Evolutionary conservation across 2,797 vertebrate genomes (phyloP), one percentile per base, ranked within the genome.

Genomic region (Sebastes itinus): DNA sequence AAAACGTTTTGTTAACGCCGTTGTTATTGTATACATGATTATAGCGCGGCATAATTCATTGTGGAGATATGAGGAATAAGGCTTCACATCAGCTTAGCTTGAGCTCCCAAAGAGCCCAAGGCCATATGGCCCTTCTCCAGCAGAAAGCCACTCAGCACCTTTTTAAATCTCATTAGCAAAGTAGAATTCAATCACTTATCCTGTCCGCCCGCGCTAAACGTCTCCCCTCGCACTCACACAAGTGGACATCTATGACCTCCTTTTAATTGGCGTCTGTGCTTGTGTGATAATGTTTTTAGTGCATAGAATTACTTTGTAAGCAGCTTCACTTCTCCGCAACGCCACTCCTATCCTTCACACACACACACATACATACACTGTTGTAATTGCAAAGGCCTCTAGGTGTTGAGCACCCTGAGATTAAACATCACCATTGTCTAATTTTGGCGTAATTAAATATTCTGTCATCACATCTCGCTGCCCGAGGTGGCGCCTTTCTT

Each of bases 141-240:
- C 81, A 87, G 76, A 90, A 91, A 93, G 88, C 88, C 88, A 92
- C 92, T 94, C 92, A 92, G 92, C 89, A 92, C 91, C 92, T 92
- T 95, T 94, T 94, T 93, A 93, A 95, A 94, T 94, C 92, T 93
- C 91, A 95, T 95, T 95, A 95, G 91, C 88, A 88, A 92, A 92
- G 87, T 92, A 87, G 89, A 93, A 94, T 94, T 89, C 90, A 93
- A 93, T 95, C 91, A 94, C 88, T 90, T 91, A 84, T 89, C 83
- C 89, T 72, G 84, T 82, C 87, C 75, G 62, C 87, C 83, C 83
- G 88, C 82, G 56, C 91, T 90, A 90, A 92, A 92, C 75, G 79
- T 85, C 87, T 89, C 88, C 83, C 82, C 77, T 72, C 49, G 55
- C 87, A 80, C 92, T 89, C 82, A 59, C 89, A 89, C 89, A 92